Conservation (phyloP, 2,113 vertebrate genomes). For the Gallinago jamesoni region DNA sequence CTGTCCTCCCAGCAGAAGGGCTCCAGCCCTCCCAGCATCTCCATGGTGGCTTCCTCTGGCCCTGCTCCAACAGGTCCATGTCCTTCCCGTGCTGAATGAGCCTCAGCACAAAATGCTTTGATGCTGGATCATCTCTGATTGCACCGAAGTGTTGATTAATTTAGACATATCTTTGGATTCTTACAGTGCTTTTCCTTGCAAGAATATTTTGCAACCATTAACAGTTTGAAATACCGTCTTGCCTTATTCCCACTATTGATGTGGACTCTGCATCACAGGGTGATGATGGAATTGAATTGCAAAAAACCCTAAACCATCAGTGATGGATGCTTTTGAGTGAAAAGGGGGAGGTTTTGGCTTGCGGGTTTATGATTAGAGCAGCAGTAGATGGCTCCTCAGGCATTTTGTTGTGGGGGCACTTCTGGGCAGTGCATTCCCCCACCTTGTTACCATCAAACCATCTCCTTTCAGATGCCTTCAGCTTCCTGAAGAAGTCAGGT, state of each 20-base stretch:
- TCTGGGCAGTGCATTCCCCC: neutral
- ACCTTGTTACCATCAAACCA: neutral
- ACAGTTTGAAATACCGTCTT: no score
- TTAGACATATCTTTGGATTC: neutral
- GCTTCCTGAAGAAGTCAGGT: neutral
- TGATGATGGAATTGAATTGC: neutral
- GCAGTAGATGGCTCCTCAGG: neutral
- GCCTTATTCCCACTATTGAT: neutral
- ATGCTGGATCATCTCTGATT: neutral
- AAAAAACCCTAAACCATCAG: neutral
- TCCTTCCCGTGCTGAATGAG: neutral
- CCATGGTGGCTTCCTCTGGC: no score
- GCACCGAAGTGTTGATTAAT: neutral
- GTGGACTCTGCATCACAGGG: neutral
- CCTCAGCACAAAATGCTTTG: neutral
- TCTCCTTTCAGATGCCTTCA: neutral
- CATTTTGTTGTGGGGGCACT: neutral
- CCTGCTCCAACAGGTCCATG: no score
- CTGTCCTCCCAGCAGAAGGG: no score
- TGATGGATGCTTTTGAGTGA: neutral
- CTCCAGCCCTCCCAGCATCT: no score
- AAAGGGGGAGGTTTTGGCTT: neutral
- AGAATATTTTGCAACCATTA: neutral
- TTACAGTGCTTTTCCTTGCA: neutral
- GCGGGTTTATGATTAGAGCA: neutral